A percentile compares a stretch with the other conserved stretches of the same genome.
Conservation (phyloP, 37 sponge, comb jelly and placozoan genomes). For the Theonella swinhoei region DNA sequence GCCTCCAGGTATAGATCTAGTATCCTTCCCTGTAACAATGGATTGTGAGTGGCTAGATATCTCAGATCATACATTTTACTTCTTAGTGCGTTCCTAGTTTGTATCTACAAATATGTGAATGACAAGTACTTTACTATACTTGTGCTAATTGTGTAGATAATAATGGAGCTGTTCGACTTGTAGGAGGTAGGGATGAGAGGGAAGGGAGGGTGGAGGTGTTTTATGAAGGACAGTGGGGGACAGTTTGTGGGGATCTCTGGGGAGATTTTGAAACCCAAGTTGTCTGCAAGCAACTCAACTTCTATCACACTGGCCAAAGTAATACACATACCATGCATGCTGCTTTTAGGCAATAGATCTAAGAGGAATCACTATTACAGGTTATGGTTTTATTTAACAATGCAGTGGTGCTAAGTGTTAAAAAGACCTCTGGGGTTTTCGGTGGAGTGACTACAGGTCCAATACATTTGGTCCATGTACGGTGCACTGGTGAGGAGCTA, state of each 20-base stretch:
- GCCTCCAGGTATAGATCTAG: no score
- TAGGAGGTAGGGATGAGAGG: not conserved
- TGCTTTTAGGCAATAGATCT: no score
- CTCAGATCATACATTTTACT: no score
- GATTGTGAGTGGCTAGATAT: no score
- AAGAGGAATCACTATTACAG: no score
- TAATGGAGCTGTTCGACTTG: not conserved
- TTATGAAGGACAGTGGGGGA: not conserved
- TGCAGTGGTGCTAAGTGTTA: not conserved
- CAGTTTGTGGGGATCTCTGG: not conserved
- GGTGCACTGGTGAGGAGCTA: conserved; percentile 16
- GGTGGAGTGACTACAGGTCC: conserved; percentile 4
- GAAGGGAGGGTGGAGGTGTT: not conserved
- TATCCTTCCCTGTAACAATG: no score
- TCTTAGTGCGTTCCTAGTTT: no score
- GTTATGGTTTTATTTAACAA: no score
- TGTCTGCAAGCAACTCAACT: not conserved
- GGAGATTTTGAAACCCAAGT: not conserved
- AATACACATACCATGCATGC: no score
- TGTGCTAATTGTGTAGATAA: no score
- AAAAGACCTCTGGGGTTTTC: not conserved
- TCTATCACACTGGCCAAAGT: not conserved
- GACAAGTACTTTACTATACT: no score
- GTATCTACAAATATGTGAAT: no score
- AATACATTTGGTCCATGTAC: conserved; percentile 22